These are phyloP conservation scores for Eilema griseolum DNA, from an alignment of 2,888 invertebrate species.

Conservation along the genomic window DNA sequence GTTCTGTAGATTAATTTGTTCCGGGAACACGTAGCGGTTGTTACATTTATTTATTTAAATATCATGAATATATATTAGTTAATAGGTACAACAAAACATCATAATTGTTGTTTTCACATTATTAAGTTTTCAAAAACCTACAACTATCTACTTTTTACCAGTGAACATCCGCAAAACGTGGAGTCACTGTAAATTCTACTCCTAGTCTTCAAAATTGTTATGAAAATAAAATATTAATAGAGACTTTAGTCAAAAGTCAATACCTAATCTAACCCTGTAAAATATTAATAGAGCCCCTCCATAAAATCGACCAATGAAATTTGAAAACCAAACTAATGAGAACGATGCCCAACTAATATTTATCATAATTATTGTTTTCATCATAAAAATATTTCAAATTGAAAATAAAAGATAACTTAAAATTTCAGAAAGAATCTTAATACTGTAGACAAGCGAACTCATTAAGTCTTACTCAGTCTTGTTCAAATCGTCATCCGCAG, in stretches of 20 bases:
- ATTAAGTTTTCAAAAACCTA: background rate
- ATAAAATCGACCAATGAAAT: background rate
- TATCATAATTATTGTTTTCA: no score
- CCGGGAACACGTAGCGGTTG: constrained; percentile 6
- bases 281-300: background rate
- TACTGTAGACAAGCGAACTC: no score
- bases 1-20: constrained; percentile 22
- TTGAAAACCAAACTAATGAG: background rate
- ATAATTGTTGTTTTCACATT: background rate
- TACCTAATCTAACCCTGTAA: background rate
- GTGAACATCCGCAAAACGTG: no score
- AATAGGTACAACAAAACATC: background rate
- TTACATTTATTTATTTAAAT: background rate
- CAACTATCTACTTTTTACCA: no score
- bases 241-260: no score
- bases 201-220: no score
- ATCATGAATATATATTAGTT: background rate
- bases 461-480: background rate
- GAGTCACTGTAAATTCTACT: background rate
- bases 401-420: no score
- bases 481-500: background rate
- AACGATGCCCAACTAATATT: background rate
- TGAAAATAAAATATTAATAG: no score
- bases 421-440: no score
- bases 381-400: no score